phyloP scores from a whole-genome alignment of 2,113 vertebrate genomes.

The Syrmaticus mikado region DNA sequence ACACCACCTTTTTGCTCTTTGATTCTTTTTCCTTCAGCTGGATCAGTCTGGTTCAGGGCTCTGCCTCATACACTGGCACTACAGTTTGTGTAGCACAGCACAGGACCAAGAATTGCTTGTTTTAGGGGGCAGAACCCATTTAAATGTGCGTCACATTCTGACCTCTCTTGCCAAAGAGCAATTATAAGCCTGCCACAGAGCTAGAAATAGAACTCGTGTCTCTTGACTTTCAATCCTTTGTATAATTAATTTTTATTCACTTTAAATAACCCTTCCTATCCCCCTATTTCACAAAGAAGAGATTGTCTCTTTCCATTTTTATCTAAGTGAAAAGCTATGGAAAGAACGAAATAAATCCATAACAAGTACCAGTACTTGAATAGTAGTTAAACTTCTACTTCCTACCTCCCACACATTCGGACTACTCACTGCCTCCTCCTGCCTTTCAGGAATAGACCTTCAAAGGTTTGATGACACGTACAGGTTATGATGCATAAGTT shows the following conservation, averaged over 20 bases:
- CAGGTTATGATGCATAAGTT: background rate
- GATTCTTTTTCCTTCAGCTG: background rate
- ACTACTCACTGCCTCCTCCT: background rate
- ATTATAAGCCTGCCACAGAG: slow-evolving; percentile 16
- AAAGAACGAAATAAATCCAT: background rate
- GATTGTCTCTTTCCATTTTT: background rate
- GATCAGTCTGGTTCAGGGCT: background rate
- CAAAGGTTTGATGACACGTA: background rate
- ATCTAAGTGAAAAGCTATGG: background rate
- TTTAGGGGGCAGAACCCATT: background rate
- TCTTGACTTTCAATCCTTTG: slow-evolving; percentile 29
- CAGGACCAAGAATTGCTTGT: background rate
- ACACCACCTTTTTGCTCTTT: background rate
- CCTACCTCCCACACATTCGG: background rate
- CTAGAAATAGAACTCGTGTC: slow-evolving; percentile 26
- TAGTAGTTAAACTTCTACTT: background rate
- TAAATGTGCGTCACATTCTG: background rate
- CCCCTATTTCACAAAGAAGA: background rate
- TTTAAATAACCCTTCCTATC: background rate
- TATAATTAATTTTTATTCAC: slow-evolving; percentile 13
- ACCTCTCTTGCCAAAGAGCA: slow-evolving; percentile 20
- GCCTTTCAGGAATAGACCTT: background rate
- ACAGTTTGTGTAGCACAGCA: background rate
- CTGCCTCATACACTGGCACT: background rate
- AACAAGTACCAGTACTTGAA: background rate